phyloP scores from a whole-genome alignment of 2,113 vertebrate genomes.

The Prunella himalayana region DNA sequence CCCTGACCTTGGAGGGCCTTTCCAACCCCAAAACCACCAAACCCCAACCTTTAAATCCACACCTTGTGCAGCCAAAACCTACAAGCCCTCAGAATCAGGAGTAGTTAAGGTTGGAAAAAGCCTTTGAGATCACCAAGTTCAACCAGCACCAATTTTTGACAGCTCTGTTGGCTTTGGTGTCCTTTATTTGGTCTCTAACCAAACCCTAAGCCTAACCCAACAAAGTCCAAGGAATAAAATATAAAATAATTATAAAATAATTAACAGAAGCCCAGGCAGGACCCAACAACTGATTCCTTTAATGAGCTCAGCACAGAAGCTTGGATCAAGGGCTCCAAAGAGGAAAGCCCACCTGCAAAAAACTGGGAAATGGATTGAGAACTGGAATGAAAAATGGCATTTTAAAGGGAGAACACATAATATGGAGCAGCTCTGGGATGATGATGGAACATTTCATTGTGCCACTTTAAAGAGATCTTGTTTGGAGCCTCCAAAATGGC shows the following conservation, averaged over 20 bases:
- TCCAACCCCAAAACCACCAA: background rate
- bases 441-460: background rate
- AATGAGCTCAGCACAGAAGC: background rate
- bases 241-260: too few species aligned
- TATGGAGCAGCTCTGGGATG: background rate
- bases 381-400: background rate
- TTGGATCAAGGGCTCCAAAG: background rate
- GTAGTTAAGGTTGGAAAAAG: rapidly evolving
- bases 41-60: background rate
- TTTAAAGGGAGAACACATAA: background rate
- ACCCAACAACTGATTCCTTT: background rate
- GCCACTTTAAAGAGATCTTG: background rate
- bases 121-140: background rate
- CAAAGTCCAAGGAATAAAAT: background rate
- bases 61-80: background rate
- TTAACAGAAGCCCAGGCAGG: background rate
- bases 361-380: background rate
- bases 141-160: background rate
- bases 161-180: background rate
- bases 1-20: background rate
- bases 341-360: background rate
- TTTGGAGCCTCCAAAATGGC: background rate
- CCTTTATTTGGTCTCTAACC: background rate
- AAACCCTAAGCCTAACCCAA: background rate
- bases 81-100: background rate